Conservation (phyloP, 1,140 invertebrate genomes). For the Probaryconus sp. region DNA sequence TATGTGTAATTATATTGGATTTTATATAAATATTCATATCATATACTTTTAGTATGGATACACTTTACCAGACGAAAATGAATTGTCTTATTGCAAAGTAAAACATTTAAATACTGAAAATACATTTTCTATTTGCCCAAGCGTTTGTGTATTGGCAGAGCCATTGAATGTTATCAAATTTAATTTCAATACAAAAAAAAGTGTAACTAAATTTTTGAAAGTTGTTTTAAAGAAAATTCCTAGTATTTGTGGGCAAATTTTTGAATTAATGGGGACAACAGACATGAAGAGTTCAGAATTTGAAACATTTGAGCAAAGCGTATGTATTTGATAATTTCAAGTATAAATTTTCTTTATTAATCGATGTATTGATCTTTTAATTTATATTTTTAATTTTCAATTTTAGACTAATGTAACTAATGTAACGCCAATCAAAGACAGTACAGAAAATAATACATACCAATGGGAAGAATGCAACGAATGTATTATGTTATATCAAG, state of each 20-base stretch:
- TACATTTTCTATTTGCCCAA: constrained; percentile 30
- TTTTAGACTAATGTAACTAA: no score
- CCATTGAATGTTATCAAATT: constrained; percentile 23
- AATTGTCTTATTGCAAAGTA: constrained; percentile 45
- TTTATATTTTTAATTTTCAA: no score
- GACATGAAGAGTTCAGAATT: constrained; percentile 13
- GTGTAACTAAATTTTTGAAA: constrained; percentile 40
- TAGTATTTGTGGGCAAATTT: constrained; percentile 27
- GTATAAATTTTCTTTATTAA: no score
- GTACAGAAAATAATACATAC: constrained; percentile 1
- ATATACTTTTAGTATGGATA: constrained; percentile 33
- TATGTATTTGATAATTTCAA: background rate
- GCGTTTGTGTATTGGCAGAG: constrained; percentile 33
- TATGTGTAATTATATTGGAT: constrained; percentile 4
- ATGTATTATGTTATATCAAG: constrained; percentile 12
- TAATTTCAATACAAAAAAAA: constrained; percentile 2
- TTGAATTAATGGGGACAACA: constrained; percentile 33
- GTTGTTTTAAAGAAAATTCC: constrained; percentile 27
- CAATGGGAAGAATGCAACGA: constrained; percentile 50
- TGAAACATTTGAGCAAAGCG: background rate
- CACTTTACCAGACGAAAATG: constrained; percentile 31
- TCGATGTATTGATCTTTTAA: no score
- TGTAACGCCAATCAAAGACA: no score
- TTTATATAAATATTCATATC: background rate
- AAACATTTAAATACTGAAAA: constrained; percentile 13